phyloP scores from a whole-genome alignment of 1,140 invertebrate genomes.

The Anadara kagoshimensis region DNA sequence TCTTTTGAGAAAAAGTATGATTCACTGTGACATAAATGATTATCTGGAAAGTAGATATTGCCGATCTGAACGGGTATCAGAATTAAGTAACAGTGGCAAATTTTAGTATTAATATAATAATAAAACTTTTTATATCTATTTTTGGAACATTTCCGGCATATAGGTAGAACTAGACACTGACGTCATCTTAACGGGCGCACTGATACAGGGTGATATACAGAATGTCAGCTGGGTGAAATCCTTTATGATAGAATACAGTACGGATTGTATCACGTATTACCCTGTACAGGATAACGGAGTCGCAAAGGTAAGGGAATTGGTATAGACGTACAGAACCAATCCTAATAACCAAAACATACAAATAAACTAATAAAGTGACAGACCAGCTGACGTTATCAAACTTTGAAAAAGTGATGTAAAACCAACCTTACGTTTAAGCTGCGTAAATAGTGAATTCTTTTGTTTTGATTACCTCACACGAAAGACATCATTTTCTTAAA shows the following conservation, averaged over 20 bases:
- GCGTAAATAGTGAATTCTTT: not conserved
- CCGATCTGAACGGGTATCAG: too few relatives aligned
- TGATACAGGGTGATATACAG: conserved; percentile 41
- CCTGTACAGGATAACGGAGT: not conserved
- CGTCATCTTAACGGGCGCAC: conserved; percentile 42
- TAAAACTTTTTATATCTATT: too few relatives aligned
- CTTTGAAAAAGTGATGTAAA: not conserved
- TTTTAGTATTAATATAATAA: too few relatives aligned
- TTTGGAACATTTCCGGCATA: too few relatives aligned
- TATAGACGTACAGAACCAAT: not conserved
- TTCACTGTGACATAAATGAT: too few relatives aligned
- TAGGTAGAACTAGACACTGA: conserved; percentile 30
- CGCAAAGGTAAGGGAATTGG: conserved; percentile 2
- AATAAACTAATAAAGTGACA: not conserved
- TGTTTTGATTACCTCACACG: too few relatives aligned
- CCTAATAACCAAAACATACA: not conserved
- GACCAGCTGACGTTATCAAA: not conserved
- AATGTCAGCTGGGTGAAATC: conserved; percentile 39
- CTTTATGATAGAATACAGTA: conserved; percentile 39
- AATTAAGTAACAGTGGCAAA: too few relatives aligned
- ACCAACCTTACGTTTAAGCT: not conserved
- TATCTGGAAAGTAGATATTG: too few relatives aligned
- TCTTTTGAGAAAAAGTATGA: too few relatives aligned
- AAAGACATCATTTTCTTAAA: too few relatives aligned
- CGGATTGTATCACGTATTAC: conserved; percentile 39